Evolutionary conservation across 2,888 invertebrate species (phyloP).

Genomic region (Rhagonycha fulva): DNA sequence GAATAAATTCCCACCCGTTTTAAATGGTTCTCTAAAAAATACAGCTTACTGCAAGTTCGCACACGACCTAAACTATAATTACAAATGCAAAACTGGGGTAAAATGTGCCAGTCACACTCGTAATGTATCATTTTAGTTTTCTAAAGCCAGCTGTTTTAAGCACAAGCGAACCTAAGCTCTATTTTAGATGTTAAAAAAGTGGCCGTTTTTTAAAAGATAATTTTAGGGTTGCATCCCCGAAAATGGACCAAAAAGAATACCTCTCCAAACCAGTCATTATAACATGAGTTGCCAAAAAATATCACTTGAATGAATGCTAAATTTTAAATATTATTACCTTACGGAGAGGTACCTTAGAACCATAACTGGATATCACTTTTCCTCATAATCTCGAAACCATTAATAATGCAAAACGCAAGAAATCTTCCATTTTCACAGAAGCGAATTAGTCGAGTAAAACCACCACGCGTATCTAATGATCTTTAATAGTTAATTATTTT

Average conservation of each 20-base stretch:
- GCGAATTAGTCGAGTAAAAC: slow-evolving; percentile 37
- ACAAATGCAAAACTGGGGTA: slow-evolving; percentile 50
- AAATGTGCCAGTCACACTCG: slow-evolving; percentile 52
- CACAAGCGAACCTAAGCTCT: slow-evolving; percentile 40
- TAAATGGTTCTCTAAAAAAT: slow-evolving; percentile 12
- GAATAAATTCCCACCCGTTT: slow-evolving; percentile 4
- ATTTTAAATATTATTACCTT: neutral
- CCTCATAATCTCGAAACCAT: slow-evolving; percentile 30
- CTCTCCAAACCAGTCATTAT: slow-evolving; percentile 32
- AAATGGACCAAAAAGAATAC: slow-evolving; percentile 40
- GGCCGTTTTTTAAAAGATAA: slow-evolving; percentile 37
- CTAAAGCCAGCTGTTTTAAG: slow-evolving; percentile 46
- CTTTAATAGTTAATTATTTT: slow-evolving; percentile 26
- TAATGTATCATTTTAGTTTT: slow-evolving; percentile 53
- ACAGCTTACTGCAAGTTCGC: slow-evolving; percentile 33
- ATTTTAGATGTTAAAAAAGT: slow-evolving; percentile 29
- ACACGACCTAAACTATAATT: slow-evolving; percentile 47
- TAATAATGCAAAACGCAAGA: slow-evolving; percentile 35
- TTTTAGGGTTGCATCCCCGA: slow-evolving; percentile 40
- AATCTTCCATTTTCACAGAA: slow-evolving; percentile 39
- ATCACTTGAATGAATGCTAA: neutral
- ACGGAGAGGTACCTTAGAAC: neutral
- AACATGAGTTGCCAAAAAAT: slow-evolving; percentile 22
- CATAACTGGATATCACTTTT: slow-evolving; percentile 28
- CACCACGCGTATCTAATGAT: slow-evolving; percentile 35